A percentile compares a stretch with the other conserved stretches of the same genome.
Evolutionary conservation across 2,888 invertebrate species (phyloP).

Genomic region (Bibio marci): DNA sequence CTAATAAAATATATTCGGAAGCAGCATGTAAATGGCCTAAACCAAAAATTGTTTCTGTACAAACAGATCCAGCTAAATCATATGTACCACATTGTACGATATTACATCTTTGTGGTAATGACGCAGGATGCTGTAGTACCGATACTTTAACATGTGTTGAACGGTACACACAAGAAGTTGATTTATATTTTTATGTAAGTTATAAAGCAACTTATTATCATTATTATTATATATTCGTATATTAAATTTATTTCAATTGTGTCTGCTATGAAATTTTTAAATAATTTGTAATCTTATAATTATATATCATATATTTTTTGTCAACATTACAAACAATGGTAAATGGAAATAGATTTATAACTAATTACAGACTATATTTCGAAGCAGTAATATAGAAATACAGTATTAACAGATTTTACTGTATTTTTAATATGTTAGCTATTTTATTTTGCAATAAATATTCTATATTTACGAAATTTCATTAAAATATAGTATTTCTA

Average conservation of each 20-base stretch:
- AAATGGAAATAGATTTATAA: too few species aligned
- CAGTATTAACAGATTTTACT: too few species aligned
- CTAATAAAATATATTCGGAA: conserved; percentile 18
- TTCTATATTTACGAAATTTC: too few species aligned
- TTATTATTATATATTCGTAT: too few species aligned
- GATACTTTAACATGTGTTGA: conserved; percentile 61
- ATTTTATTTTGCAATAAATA: too few species aligned
- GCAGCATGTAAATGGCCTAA: conserved; percentile 36
- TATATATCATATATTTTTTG: too few species aligned
- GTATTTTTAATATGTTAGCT: too few species aligned
- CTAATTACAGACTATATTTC: too few species aligned
- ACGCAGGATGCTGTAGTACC: conserved; percentile 70
- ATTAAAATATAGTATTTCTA: too few species aligned
- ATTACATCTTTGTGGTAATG: conserved; percentile 71
- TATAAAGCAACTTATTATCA: conserved; percentile 2
- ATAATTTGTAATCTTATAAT: not conserved
- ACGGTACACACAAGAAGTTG: conserved; percentile 49
- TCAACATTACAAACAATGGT: too few species aligned
- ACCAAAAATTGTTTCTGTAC: conserved; percentile 56
- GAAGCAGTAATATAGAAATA: too few species aligned
- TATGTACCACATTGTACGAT: conserved; percentile 76
- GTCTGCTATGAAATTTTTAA: not conserved
- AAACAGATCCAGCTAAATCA: conserved; percentile 39
- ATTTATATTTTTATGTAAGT: conserved; percentile 71
- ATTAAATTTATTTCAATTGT: not conserved